Conservation (phyloP, 2,888 invertebrate genomes). For the Gastracanthus pulcherrimus region DNA sequence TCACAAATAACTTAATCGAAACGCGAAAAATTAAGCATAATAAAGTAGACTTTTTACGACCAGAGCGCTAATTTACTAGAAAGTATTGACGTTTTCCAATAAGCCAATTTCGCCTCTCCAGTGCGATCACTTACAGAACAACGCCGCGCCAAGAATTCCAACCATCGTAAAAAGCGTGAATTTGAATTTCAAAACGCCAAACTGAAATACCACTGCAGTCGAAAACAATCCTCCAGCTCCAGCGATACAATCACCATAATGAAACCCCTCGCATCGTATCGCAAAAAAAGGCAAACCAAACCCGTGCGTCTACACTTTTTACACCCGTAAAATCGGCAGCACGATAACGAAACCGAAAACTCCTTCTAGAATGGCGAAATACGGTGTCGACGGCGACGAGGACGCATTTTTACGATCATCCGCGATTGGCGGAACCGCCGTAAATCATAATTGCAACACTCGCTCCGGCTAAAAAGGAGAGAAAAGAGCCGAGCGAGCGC, state of each 20-base stretch:
- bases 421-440: background rate
- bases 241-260: no score
- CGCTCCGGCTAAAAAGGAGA: background rate
- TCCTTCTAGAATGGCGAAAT: background rate
- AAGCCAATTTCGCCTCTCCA: background rate
- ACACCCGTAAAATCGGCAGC: background rate
- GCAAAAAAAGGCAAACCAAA: no score
- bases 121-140: no score
- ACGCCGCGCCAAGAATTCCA: no score
- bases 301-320: no score
- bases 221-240: background rate
- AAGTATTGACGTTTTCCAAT: background rate
- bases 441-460: constrained; percentile 32
- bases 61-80: background rate
- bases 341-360: background rate
- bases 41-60: background rate
- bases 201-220: no score
- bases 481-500: background rate
- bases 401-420: no score
- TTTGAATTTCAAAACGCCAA: background rate
- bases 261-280: background rate
- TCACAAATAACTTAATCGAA: background rate
- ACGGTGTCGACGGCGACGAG: no score
- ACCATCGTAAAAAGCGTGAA: background rate
- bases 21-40: background rate